Evolutionary conservation across 2,113 vertebrate species (phyloP).

Genomic region (Gymnocephalus cernua): DNA sequence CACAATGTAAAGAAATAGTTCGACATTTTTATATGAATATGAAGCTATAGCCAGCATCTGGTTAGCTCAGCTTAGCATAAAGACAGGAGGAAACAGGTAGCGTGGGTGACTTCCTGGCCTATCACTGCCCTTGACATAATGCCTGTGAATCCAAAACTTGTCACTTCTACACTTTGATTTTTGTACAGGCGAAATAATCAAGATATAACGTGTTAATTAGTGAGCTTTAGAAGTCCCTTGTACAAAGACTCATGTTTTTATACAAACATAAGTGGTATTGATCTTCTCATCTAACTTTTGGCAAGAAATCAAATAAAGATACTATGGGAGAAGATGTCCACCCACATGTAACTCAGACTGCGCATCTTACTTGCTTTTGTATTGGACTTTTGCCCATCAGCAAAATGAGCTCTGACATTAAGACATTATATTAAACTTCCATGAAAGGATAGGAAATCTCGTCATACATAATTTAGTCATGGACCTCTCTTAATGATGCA

Average conservation of each 20-base stretch:
- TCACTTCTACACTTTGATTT: background rate
- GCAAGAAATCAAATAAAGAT: background rate
- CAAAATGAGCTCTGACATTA: background rate
- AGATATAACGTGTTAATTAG: background rate
- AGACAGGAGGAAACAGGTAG: background rate
- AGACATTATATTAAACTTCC: background rate
- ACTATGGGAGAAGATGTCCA: too few relatives aligned
- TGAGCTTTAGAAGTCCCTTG: background rate
- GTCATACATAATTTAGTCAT: background rate
- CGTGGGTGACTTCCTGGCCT: background rate
- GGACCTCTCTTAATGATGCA: background rate
- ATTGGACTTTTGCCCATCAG: too few relatives aligned
- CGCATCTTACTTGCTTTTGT: too few relatives aligned
- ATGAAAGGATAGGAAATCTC: background rate
- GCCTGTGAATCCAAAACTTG: background rate
- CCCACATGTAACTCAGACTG: too few relatives aligned
- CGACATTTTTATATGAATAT: background rate
- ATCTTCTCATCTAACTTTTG: background rate
- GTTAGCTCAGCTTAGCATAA: slow-evolving; percentile 9
- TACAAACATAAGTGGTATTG: too few relatives aligned
- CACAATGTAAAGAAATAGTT: background rate
- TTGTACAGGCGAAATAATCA: background rate
- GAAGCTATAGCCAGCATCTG: background rate
- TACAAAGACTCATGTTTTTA: background rate
- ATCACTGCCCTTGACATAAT: background rate